These are phyloP conservation scores for Bradynema listronoti DNA, from an alignment of 1,140 invertebrate species.

Conservation along the genomic window DNA sequence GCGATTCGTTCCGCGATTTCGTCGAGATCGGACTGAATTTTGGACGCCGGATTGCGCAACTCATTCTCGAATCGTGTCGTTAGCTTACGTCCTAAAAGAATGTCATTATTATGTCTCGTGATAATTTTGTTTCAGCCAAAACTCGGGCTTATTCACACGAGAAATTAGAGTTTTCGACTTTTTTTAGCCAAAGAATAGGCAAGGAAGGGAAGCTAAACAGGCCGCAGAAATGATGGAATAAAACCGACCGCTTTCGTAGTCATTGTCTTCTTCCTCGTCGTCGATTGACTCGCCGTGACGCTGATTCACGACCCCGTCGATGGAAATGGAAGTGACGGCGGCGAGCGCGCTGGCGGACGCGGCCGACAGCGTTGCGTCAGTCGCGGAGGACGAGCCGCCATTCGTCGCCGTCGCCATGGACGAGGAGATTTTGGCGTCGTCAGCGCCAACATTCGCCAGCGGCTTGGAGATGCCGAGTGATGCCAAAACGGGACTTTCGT, in stretches of 20 bases:
- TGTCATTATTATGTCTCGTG: neutral
- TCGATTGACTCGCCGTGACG: too few relatives aligned
- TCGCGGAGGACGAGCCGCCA: neutral
- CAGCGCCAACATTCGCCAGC: neutral
- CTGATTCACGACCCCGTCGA: neutral
- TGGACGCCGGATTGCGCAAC: constrained; percentile 6
- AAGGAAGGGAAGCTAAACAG: neutral
- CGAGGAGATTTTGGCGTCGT: too few relatives aligned
- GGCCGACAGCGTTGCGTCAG: neutral
- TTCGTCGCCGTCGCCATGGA: constrained; percentile 1
- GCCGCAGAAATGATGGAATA: neutral
- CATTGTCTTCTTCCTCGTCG: too few relatives aligned
- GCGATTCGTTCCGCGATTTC: constrained; percentile 27
- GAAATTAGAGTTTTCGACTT: neutral
- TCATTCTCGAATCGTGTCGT: constrained; percentile 22
- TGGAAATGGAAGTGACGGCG: neutral
- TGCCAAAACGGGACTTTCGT: constrained; percentile 29
- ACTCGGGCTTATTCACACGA: neutral
- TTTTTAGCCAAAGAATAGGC: neutral
- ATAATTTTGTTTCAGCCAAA: neutral
- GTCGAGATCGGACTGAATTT: constrained; percentile 21
- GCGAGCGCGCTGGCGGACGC: neutral
- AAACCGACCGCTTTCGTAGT: neutral
- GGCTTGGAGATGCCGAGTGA: constrained; percentile 12
- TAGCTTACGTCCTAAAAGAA: constrained; percentile 13